Evolutionary conservation across 1,140 invertebrate species (phyloP), one percentile per base, ranked within the genome.

Genomic region (Metopolophium dirhodum): DNA sequence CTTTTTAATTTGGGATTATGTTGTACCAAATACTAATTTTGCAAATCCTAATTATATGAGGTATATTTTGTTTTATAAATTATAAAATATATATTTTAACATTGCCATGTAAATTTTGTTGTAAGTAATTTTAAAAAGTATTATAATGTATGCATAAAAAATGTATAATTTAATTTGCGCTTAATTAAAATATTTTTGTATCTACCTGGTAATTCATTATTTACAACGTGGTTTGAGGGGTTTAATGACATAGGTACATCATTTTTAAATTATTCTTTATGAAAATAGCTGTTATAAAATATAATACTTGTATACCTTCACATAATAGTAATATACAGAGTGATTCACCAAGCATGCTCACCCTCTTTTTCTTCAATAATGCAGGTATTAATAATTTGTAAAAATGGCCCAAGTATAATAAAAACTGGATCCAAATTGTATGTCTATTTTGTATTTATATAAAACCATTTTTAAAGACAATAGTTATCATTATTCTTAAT

Each of bases 21-120:
- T 92, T 83, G 37, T 45, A 18, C 57, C 82, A 57, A 93, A 85
- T 82, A 86, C 51, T 86, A 93, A 86, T 83, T 92, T 85, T 83
- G 82, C 91, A 51, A 93, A 83, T 83, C n/a, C 86, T 51, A 83
- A 93, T 85, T 92, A 93, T 93, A 93, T 82, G 82, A 93, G 82
- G 91, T 93, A 93, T 93, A 41, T 41, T 41, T 93, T 93, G 82
- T 93, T 86, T 93, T 85, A 49, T 91, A 91, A 68, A 68, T 68
- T 68, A 68, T n/a, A 68, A 68, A 9, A 68, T 68, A 83, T 93
- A 93, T 93, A 93, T 93, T 93, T 85, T 93, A 93, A 85, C 49
- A 54, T 51, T 83, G n/a, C 57, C 51, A 49, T 54, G 2, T 82
- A 83, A 37, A 82, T 51, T 85, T 85, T 26, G 37, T 51, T 83